Percentiles rank a stretch among this genome's conserved stretches.
Evolutionary conservation across 2,113 vertebrate genomes (phyloP).

Genomic region (Atlantisia rogersi): DNA sequence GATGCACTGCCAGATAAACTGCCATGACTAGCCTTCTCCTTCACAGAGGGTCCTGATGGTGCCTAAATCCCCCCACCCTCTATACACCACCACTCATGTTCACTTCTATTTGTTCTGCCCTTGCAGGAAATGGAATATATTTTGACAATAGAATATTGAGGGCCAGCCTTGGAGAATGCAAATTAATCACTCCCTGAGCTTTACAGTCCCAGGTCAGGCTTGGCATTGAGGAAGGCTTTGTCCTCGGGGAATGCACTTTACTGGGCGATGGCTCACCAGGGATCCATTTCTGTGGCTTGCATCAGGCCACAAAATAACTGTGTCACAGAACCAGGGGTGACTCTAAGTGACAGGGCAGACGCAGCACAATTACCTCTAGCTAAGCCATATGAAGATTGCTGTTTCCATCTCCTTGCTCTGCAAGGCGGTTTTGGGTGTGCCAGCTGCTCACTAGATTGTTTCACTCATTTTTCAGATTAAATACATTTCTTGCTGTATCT

Average conservation of each 20-base stretch:
- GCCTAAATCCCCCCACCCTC: not conserved
- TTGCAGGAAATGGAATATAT: not conserved
- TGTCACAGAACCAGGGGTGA: not conserved
- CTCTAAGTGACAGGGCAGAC: not conserved
- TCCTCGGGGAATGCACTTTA: not conserved
- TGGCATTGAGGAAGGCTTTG: not conserved
- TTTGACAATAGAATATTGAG: not conserved
- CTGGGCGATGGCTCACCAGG: not conserved
- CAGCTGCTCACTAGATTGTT: not conserved
- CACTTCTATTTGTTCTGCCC: not conserved
- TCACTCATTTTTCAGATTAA: not conserved
- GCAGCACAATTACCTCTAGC: not conserved
- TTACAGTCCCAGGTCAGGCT: not conserved
- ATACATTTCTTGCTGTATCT: not conserved
- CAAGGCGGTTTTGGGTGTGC: not conserved
- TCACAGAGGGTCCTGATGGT: not conserved
- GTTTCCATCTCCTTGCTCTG: not conserved
- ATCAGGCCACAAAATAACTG: not conserved
- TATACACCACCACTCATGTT: not conserved
- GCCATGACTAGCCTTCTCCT: not conserved
- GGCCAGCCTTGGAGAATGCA: not conserved
- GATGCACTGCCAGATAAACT: not conserved
- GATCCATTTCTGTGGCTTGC: not conserved
- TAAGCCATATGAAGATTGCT: not conserved
- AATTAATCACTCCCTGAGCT: not conserved